Conservation (phyloP, 2,888 invertebrate species). For the Morinoia aosen region DNA sequence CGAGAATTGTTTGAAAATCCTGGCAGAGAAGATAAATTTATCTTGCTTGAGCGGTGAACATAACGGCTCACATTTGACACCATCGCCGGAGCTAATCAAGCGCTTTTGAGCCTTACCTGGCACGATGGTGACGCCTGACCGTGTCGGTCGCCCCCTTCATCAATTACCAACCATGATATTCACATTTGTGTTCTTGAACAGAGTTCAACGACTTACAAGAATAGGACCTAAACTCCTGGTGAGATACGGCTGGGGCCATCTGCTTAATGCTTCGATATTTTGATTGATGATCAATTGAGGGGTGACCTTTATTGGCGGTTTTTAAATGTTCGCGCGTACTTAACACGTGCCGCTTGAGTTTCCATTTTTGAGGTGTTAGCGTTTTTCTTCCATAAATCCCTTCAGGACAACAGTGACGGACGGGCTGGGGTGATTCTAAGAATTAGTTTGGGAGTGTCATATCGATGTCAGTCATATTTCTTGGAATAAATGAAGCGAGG, state of each 20-base stretch:
- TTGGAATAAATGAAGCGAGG: neutral
- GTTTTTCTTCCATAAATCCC: neutral
- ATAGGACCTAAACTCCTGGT: neutral
- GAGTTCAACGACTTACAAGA: slow-evolving; percentile 15
- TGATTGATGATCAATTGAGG: neutral
- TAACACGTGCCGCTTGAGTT: neutral
- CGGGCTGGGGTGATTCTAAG: neutral
- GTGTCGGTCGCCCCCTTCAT: neutral
- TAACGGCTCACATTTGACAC: neutral
- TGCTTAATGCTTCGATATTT: neutral
- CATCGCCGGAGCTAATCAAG: neutral
- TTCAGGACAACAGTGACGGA: neutral
- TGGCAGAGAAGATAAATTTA: neutral
- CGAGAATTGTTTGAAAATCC: too few relatives aligned
- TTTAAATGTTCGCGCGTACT: neutral
- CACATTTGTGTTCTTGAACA: neutral
- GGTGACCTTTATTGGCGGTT: neutral
- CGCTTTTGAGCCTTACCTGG: neutral
- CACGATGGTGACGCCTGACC: neutral
- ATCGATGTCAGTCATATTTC: neutral
- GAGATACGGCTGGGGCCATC: neutral
- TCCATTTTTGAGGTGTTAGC: neutral
- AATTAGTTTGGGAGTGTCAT: neutral
- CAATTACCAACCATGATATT: slow-evolving; percentile 37
- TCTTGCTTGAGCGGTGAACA: neutral